phyloP scores from a whole-genome alignment of 2,797 vertebrate genomes.

The Sciurus carolinensis region DNA sequence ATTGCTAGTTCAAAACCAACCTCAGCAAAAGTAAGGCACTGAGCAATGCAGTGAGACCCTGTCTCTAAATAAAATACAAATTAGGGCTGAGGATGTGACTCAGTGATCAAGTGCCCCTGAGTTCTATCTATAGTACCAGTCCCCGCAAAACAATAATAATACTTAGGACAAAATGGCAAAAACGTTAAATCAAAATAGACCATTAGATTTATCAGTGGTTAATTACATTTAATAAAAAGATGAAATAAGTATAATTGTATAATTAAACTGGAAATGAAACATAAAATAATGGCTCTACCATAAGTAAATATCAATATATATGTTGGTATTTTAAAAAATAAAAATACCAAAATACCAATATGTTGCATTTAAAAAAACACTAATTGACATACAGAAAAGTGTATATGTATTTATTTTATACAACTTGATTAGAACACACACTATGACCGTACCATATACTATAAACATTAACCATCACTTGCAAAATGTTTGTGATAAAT shows the following conservation, averaged over 20 bases:
- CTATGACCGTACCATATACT: neutral
- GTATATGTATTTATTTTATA: too few relatives aligned
- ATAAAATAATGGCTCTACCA: neutral
- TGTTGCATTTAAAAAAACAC: too few relatives aligned
- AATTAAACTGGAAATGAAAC: neutral
- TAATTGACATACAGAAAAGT: neutral
- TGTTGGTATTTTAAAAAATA: neutral
- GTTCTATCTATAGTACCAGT: too few relatives aligned
- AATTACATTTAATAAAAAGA: neutral
- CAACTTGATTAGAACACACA: neutral
- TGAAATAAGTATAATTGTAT: neutral
- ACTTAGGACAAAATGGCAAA: neutral
- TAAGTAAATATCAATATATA: neutral
- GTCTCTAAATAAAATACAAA: too few relatives aligned
- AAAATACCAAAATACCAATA: too few relatives aligned
- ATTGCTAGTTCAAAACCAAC: too few relatives aligned
- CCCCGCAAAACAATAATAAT: neutral
- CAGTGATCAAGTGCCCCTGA: too few relatives aligned
- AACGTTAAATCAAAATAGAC: neutral
- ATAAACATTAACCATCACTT: neutral
- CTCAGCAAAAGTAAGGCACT: too few relatives aligned
- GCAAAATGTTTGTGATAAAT: neutral
- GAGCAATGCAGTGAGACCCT: too few relatives aligned
- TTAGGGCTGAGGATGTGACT: too few relatives aligned
- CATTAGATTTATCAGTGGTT: neutral